Conservation (phyloP, 2,113 vertebrate species). For the Trogon surrucura region DNA sequence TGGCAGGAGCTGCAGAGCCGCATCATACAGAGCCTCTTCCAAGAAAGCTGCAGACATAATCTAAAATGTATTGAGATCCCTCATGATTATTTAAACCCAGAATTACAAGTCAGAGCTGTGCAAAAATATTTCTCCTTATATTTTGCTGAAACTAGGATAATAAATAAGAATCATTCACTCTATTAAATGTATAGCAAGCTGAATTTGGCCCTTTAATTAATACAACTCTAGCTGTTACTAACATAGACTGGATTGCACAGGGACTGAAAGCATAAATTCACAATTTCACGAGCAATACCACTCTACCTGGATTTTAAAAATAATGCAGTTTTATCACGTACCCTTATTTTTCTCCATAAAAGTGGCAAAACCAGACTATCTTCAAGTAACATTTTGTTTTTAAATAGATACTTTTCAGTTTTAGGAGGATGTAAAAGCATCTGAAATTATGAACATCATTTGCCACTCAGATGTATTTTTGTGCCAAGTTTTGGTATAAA, state of each 20-base stretch:
- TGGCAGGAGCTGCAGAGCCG: neutral
- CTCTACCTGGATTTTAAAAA: neutral
- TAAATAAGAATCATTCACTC: neutral
- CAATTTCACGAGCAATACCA: neutral
- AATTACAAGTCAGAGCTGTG: neutral
- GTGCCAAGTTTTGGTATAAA: constrained; percentile 35
- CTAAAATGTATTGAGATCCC: neutral
- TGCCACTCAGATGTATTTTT: constrained; percentile 11
- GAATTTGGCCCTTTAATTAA: neutral
- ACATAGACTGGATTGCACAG: neutral
- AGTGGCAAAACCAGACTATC: neutral
- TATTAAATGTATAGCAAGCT: neutral
- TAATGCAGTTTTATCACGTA: neutral
- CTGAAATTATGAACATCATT: constrained; percentile 21
- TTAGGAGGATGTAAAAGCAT: constrained; percentile 27
- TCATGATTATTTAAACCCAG: constrained; percentile 31
- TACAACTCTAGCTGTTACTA: neutral
- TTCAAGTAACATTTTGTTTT: neutral
- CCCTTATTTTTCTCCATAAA: neutral
- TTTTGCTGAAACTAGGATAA: neutral
- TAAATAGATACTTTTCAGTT: constrained; percentile 21
- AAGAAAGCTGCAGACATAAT: constrained; percentile 23
- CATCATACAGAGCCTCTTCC: neutral
- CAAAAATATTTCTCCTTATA: neutral
- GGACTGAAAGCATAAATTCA: neutral